These are phyloP conservation scores for Upupa epops DNA, from an alignment of 2,113 vertebrate species.

Conservation along the genomic window DNA sequence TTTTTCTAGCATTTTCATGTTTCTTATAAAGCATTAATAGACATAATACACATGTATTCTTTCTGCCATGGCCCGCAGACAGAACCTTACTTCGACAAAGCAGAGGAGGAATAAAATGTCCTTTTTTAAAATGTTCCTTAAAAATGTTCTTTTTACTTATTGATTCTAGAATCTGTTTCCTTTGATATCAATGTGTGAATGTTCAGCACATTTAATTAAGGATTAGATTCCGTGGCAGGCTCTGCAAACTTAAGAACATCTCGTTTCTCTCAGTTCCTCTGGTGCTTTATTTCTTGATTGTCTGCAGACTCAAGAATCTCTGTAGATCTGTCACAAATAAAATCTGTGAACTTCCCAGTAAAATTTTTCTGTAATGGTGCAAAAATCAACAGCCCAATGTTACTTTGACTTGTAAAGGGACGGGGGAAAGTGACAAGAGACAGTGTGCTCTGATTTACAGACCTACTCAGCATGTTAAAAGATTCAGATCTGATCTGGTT, in stretches of 20 bases:
- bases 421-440: rapidly evolving
- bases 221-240: background rate
- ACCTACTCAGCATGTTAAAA: background rate
- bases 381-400: background rate
- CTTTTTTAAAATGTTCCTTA: too few relatives aligned
- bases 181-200: background rate
- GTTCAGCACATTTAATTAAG: background rate
- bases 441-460: background rate
- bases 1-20: background rate
- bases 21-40: background rate
- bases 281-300: background rate
- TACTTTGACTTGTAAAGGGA: background rate
- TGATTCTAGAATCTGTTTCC: background rate
- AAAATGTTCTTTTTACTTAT: too few relatives aligned
- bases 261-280: background rate
- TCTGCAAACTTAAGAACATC: background rate
- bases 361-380: background rate
- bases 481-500: background rate
- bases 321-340: background rate
- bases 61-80: rapidly evolving
- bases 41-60: background rate
- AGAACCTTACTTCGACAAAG: background rate
- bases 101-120: background rate
- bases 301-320: background rate
- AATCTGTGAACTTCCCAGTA: background rate